Conservation (phyloP, 2,113 vertebrate genomes). For the Engraulis encrasicolus region DNA sequence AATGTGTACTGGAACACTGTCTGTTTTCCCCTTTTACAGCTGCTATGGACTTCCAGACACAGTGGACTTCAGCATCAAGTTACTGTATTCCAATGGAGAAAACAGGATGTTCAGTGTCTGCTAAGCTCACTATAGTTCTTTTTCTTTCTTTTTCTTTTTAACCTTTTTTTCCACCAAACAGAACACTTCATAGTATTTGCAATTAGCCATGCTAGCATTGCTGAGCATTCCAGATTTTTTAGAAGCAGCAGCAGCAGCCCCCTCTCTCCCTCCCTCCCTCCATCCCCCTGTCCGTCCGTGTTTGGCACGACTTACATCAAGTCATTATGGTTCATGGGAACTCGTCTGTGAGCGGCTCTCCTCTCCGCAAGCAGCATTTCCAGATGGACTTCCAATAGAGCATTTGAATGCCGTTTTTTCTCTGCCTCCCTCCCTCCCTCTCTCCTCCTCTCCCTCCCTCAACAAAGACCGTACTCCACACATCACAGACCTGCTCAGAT, state of each 20-base stretch:
- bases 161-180: constrained; percentile 45
- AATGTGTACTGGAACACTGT: neutral
- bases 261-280: no score
- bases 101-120: neutral
- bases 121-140: constrained; percentile 5
- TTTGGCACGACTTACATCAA: constrained; percentile 52
- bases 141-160: no score
- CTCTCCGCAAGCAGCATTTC: constrained; percentile 53
- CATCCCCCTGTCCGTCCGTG: no score
- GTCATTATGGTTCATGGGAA: constrained; percentile 53
- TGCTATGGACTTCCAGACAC: neutral
- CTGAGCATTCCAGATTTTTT: constrained; percentile 42
- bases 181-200: constrained; percentile 13
- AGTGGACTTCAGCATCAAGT: constrained; percentile 11
- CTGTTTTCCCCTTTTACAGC: neutral
- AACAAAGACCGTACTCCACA: constrained; percentile 40
- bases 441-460: no score
- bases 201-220: constrained; percentile 40
- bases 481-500: constrained; percentile 24
- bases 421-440: no score
- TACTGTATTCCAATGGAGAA: constrained; percentile 7
- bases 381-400: constrained; percentile 59
- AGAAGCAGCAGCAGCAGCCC: constrained; percentile 45
- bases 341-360: constrained; percentile 45
- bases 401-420: constrained; percentile 49